Base-by-base conservation (phyloP, 2,797 vertebrate species). In the Malacoraja senta region DNA sequence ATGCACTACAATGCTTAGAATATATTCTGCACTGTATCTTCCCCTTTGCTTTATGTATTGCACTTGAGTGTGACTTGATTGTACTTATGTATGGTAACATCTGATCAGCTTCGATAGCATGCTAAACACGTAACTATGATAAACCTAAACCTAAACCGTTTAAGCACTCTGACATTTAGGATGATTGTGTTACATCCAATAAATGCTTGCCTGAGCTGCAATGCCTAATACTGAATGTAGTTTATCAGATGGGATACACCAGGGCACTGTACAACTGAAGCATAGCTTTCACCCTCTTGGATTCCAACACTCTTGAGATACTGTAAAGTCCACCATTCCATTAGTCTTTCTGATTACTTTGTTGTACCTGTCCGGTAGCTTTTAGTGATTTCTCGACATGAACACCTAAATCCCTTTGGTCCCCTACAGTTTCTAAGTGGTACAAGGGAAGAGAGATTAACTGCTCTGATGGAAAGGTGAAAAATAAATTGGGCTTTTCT, bases 321-420 rank as follows among this genome's bases (percentile, higher is more conserved):
- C 44, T 6, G 44, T 53, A n/a, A 84, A 61, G 53, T 58, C 12
- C 26, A 15, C 61, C 53, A 84, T 61, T 61, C 53, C 53, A 84
- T 84, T 84, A 84, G 81, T 13, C 81, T 84, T 84, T 61, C 17
- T 86, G 29, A 86, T 86, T 86, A 86, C 83, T 86, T 86, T 63
- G 81, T 86, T 86, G 83, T 29, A 86, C 58, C 58, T 32, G 58
- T 63, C 58, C 15, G n/a, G 13, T 7, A 63, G 58, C 26, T 86
- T 86, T 86, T 63, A 63, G 58, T 86, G 83, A 86, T 86, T 86
- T 63, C 29, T 63, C 26, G n/a, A 63, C 1, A 63, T 63, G 29
- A 26, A 17, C 26, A 86, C 13, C 58, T 63, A 63, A 63, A 86
- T 86, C 83, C 26, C 83, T 65, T 63, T 86, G 83, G 53, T 65